Evolutionary conservation across 2,113 vertebrate species (phyloP).

Genomic region (Phalacrocorax carbo): DNA sequence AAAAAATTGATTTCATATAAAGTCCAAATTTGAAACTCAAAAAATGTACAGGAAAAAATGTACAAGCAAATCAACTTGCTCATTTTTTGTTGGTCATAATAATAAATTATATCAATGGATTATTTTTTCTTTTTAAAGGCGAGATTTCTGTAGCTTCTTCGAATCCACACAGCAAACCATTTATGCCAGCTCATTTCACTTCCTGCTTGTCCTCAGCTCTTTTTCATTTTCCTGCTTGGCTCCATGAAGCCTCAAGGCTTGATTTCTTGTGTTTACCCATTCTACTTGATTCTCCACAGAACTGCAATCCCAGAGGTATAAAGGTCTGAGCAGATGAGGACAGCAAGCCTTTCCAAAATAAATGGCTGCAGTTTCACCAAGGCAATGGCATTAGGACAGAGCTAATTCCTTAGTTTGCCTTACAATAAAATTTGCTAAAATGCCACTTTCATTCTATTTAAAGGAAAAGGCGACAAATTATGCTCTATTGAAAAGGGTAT

Average conservation of each 20-base stretch:
- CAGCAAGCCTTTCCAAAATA: background rate
- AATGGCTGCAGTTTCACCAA: background rate
- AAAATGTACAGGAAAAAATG: background rate
- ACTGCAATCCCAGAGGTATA: background rate
- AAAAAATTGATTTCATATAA: background rate
- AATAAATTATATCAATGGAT: background rate
- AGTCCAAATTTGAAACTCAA: background rate
- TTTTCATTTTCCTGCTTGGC: background rate
- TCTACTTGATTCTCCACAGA: background rate
- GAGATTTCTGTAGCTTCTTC: background rate
- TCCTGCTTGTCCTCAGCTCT: background rate
- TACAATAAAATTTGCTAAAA: slow-evolving; percentile 66
- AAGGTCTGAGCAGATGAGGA: slow-evolving; percentile 4
- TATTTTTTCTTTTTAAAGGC: background rate
- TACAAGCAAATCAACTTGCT: background rate
- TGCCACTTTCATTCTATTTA: slow-evolving; percentile 34
- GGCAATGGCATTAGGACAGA: background rate
- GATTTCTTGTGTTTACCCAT: background rate
- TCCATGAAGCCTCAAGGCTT: background rate
- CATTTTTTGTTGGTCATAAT: background rate
- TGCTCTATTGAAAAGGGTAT: slow-evolving; percentile 61
- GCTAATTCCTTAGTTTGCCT: slow-evolving; percentile 27
- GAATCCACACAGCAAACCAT: background rate
- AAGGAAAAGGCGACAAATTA: slow-evolving; percentile 62
- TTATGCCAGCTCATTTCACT: background rate